Percentiles rank a stretch among this genome's conserved stretches.
Evolutionary conservation across 1,140 invertebrate species (phyloP).

Genomic region (Fopius arisanus): DNA sequence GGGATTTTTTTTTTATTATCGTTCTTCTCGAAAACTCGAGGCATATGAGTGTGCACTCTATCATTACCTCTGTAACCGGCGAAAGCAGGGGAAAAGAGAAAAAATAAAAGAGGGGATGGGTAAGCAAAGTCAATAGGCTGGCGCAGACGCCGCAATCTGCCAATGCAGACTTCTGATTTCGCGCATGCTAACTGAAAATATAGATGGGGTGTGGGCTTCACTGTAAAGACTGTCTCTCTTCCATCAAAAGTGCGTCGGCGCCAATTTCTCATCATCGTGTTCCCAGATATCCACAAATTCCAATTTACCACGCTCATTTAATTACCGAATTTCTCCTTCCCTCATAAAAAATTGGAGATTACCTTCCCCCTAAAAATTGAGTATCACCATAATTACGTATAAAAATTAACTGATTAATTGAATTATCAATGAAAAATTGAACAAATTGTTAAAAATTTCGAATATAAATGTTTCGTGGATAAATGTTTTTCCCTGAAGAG

Average conservation of each 20-base stretch:
- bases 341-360: no score
- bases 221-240: not conserved
- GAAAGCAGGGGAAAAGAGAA: not conserved
- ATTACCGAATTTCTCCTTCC: no score
- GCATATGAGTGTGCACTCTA: not conserved
- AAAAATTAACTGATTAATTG: no score
- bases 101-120: conserved; percentile 10
- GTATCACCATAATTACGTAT: no score
- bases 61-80: not conserved
- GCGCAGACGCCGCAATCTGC: conserved; percentile 51
- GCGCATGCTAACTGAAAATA: conserved; percentile 46
- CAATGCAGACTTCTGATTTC: conserved; percentile 43
- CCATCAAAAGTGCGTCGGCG: not conserved
- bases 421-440: no score
- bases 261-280: not conserved
- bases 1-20: no score
- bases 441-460: no score
- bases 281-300: not conserved
- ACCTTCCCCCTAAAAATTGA: no score
- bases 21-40: not conserved
- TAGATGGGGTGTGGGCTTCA: not conserved
- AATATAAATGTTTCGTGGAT: no score
- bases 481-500: no score
- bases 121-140: conserved; percentile 59
- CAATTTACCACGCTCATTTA: not conserved